Base-by-base conservation (phyloP, 1,140 invertebrate genomes). In the Maniola jurtina region DNA sequence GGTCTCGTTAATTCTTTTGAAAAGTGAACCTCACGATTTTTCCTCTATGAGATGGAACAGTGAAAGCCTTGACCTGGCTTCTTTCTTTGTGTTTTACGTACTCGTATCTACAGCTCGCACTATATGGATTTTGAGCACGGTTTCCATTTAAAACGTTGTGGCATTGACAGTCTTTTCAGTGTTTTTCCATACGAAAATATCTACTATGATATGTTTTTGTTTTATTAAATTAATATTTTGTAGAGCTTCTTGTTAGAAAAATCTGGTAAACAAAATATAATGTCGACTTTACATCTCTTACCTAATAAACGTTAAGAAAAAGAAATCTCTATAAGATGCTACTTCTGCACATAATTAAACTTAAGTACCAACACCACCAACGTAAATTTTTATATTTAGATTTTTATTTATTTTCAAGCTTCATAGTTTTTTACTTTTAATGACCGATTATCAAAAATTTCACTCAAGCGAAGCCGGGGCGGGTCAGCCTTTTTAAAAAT, bases 1-100 rank as follows among this genome's bases (percentile, higher is more conserved):
- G 57, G 47, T 25, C 48, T 61, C 65, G 52, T 57, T 67, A 67
- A 61, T 57, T 61, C 59, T 67, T 67, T 67, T 57, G 57, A 33
- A 57, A 61, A 48, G 45, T 25, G 14, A 55, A 55, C 36, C 57
- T 67, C 59, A 42, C 52, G 40, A 55, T 67, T 66, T 66, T 67
- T 48, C 60, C 65, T 67, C 65, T 52, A 57, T 61, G 33, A 61
- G 50, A 56, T 67, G 59, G 45, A 61, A 67, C 58, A 67, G 65
- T 56, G 38, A 13, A 58, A 33, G 33, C 65, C 65, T 67, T 67
- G 65, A 67, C 65, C 58, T 16, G 42, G 56, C 14, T 15, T 33
- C 52, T 66, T 60, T 67, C 65, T 67, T 67, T 67, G 65, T 60
- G 64, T n/a, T 25, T 55, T 56, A 61, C 50, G 55, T 25, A 25